Conservation (phyloP, 2,797 vertebrate genomes). For the Emys orbicularis region DNA sequence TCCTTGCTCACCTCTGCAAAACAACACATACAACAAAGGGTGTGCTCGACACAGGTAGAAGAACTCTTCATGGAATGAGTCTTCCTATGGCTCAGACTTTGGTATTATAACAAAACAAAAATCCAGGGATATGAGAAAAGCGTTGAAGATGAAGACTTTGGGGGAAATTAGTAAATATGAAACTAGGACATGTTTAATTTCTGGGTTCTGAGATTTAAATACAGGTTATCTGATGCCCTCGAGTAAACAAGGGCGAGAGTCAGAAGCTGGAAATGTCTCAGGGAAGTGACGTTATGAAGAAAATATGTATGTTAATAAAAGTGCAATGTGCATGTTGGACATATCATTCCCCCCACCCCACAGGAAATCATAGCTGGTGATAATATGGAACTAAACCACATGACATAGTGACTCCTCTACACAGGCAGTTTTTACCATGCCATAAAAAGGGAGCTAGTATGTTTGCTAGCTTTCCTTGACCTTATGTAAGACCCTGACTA, state of each 20-base stretch:
- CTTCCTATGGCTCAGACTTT: background rate
- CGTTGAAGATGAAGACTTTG: background rate
- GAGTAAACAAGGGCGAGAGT: background rate
- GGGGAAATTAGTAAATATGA: background rate
- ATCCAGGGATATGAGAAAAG: background rate
- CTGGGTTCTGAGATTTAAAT: background rate
- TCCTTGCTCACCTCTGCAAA: too few species aligned
- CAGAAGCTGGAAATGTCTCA: background rate
- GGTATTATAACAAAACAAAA: background rate
- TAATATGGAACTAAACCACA: background rate
- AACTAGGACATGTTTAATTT: background rate
- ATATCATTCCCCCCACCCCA: background rate
- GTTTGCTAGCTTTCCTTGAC: too few species aligned
- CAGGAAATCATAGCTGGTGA: background rate
- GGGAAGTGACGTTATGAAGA: background rate
- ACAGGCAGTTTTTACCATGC: too few species aligned
- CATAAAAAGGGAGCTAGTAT: too few species aligned
- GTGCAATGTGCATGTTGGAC: background rate
- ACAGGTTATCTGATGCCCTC: background rate
- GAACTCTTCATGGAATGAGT: accelerated
- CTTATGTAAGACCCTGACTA: too few species aligned
- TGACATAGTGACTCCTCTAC: too few species aligned
- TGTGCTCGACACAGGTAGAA: too few species aligned
- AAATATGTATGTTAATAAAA: background rate
- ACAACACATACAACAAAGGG: too few species aligned